These are phyloP conservation scores for Drosophila nigromelanica DNA, from an alignment of 1,140 invertebrate genomes.

Conservation along the genomic window DNA sequence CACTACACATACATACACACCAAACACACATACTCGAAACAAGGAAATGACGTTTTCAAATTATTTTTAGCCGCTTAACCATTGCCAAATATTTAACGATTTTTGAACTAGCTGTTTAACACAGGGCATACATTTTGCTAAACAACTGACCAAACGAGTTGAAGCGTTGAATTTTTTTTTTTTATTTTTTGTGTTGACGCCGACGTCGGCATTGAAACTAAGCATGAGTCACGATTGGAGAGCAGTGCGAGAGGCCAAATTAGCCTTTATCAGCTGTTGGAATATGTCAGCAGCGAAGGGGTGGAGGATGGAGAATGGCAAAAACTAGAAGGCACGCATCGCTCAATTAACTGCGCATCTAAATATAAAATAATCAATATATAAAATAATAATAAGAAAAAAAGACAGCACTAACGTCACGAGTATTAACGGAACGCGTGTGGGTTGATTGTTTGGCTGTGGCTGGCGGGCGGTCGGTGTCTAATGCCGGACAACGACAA, in stretches of 20 bases:
- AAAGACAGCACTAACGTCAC: constrained; percentile 56
- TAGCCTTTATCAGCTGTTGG: constrained; percentile 63
- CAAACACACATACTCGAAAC: constrained; percentile 30
- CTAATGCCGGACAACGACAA: constrained; percentile 60
- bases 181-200: constrained; percentile 20
- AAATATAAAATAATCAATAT: constrained; percentile 74
- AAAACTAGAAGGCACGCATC: constrained; percentile 23
- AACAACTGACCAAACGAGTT: constrained; percentile 73
- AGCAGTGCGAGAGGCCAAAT: constrained; percentile 23
- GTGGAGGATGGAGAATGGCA: background rate
- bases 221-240: constrained; percentile 50
- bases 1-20: constrained; percentile 18
- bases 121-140: constrained; percentile 9
- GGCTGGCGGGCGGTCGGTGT: background rate
- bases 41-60: constrained; percentile 75
- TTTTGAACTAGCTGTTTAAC: constrained; percentile 45
- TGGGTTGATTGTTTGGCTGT: constrained; percentile 41
- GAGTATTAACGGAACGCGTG: constrained; percentile 63
- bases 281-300: background rate
- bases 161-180: constrained; percentile 25
- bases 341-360: constrained; percentile 65
- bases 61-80: constrained; percentile 65
- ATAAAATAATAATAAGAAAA: constrained; percentile 18
- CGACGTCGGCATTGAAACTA: constrained; percentile 50
- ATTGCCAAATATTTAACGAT: constrained; percentile 65